Evolutionary conservation across 1,140 invertebrate genomes (phyloP), one percentile per base, ranked within the genome.

Genomic region (Drosophila jambulina): DNA sequence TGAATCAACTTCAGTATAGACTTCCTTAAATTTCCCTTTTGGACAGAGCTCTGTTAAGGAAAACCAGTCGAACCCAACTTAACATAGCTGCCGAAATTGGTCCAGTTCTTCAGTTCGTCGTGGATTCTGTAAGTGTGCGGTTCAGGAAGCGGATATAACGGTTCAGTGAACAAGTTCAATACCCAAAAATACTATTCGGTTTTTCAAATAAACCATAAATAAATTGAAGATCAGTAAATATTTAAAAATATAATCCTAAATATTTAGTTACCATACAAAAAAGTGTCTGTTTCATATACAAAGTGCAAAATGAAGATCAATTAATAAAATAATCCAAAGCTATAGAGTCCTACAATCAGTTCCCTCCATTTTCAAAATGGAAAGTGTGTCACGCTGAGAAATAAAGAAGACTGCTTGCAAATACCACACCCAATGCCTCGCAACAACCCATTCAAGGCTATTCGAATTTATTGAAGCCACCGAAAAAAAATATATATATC

Each of bases 41-140:
- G 8, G 3, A 4, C 38, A 48, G 49, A 38, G n/a, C 42, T 42
- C 51, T 72, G 69, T 70, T 70, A 68, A 21, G 10, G 13, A 5
- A 12, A 9, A 6, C n/a, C 6, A 15, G 40, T 42, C 10, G 27
- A 54, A 67, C 23, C 40, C 12, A 10, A 13, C 19, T 38, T 53
- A 42, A 56, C 69, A 75, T 54, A 21, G 9, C 23, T 34, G 21
- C 49, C 63, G 60, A 68, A 29, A 32, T 23, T 60, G 40, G 74
- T 54, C 36, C 72, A 64, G 23, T 27, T 42, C 51, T 68, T 77
- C 56, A 77, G 74, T 77, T 77, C 49, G 32, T 69, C 63, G 75
- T 32, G 63, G 74, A 77, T 77, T 77, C 74, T 77, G 74, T 38
- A 53, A 77, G 48, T n/a, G 74, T 42, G 42, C 75, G 75, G 75